Evolutionary conservation across 2,888 invertebrate genomes (phyloP).

Genomic region (Colostygia pectinataria): DNA sequence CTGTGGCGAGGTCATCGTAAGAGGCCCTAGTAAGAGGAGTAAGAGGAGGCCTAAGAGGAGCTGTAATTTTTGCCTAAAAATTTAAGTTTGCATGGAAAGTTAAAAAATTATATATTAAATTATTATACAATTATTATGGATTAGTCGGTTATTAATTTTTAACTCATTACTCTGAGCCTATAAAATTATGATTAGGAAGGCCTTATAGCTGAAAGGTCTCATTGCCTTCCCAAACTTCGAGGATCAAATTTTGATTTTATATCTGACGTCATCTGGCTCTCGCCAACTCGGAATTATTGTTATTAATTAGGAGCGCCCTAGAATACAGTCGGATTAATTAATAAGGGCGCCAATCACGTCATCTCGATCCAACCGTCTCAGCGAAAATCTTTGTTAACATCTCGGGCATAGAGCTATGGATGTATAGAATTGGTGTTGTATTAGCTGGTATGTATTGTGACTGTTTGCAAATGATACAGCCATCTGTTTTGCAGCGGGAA

Average conservation of each 20-base stretch:
- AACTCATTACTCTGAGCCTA: neutral
- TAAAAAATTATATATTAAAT: no score
- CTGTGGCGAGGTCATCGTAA: no score
- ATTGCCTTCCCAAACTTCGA: slow-evolving; percentile 12
- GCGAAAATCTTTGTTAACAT: slow-evolving; percentile 78
- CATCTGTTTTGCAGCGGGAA: no score
- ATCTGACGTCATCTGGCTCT: slow-evolving; percentile 72
- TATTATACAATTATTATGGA: no score
- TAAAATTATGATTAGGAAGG: slow-evolving; percentile 6
- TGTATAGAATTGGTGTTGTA: slow-evolving; percentile 33
- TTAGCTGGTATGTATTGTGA: no score
- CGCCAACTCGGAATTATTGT: slow-evolving; percentile 71
- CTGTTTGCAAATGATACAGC: no score
- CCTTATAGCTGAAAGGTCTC: neutral
- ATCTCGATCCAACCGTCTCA: slow-evolving; percentile 68
- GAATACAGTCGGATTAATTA: slow-evolving; percentile 68
- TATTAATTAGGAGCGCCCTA: slow-evolving; percentile 79
- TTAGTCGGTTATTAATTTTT: no score
- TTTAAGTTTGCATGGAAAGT: no score
- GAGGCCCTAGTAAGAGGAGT: no score
- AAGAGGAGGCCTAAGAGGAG: no score
- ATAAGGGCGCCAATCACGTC: slow-evolving; percentile 79
- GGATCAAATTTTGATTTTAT: slow-evolving; percentile 49
- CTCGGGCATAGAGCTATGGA: slow-evolving; percentile 49
- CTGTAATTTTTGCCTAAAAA: no score